phyloP scores from a whole-genome alignment of 1,140 invertebrate genomes.

The Coptotermes formosanus region DNA sequence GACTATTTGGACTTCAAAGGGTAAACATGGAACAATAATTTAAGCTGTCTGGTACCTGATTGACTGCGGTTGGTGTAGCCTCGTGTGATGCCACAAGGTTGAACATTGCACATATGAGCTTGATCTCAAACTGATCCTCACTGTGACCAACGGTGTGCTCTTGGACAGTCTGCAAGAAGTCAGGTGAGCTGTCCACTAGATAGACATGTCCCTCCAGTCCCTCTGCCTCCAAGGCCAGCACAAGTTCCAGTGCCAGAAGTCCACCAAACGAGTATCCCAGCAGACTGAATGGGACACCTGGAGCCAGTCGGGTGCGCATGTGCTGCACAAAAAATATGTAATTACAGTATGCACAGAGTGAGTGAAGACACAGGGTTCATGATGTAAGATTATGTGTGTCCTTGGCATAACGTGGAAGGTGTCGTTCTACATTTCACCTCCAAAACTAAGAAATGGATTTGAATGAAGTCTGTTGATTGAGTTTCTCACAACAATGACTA shows the following conservation, averaged over 20 bases:
- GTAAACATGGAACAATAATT: no score
- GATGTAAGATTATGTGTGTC: no score
- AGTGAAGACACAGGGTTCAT: no score
- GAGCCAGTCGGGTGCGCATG: neutral
- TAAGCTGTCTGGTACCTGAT: neutral
- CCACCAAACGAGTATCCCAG: slow-evolving; percentile 67
- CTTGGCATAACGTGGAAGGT: no score
- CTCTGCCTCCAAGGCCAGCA: slow-evolving; percentile 54
- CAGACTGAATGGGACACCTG: slow-evolving; percentile 53
- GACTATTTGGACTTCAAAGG: no score
- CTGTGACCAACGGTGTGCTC: slow-evolving; percentile 31
- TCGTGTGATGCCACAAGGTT: neutral
- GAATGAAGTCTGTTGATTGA: no score
- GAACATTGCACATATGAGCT: neutral
- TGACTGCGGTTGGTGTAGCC: neutral
- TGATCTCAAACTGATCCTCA: neutral
- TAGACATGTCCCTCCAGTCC: slow-evolving; percentile 48
- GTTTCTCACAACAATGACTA: no score
- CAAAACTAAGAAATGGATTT: no score
- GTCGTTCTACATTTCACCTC: no score
- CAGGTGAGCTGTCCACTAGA: slow-evolving; percentile 49
- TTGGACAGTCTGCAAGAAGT: slow-evolving; percentile 41
- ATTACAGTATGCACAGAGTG: no score
- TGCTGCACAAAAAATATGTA: neutral
- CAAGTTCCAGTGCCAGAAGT: slow-evolving; percentile 57